phyloP scores from a whole-genome alignment of 2,113 vertebrate genomes.

The Vombatus ursinus region DNA sequence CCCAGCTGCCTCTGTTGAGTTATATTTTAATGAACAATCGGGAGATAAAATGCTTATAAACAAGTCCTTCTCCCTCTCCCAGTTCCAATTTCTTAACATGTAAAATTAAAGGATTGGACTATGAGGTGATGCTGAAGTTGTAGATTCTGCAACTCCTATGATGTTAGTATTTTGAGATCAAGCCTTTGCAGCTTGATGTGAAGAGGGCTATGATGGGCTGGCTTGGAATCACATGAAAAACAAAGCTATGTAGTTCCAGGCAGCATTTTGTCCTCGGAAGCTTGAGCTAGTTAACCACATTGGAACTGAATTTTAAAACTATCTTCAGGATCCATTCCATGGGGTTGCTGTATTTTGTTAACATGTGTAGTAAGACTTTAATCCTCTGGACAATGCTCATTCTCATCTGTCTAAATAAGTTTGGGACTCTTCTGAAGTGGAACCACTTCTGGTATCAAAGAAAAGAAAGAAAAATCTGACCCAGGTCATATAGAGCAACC shows the following conservation, averaged over 20 bases:
- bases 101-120: background rate
- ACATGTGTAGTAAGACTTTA: background rate
- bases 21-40: background rate
- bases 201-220: background rate
- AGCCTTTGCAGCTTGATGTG: background rate
- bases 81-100: background rate
- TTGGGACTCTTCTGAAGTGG: background rate
- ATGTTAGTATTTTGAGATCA: background rate
- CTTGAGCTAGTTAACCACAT: background rate
- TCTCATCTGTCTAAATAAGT: background rate
- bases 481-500: background rate
- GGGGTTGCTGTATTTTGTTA: background rate
- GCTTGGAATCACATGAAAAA: background rate
- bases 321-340: background rate
- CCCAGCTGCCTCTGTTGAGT: background rate
- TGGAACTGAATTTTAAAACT: background rate
- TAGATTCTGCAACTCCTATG: background rate
- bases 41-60: background rate
- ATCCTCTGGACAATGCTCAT: background rate
- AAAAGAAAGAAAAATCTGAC: background rate
- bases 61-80: background rate
- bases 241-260: background rate
- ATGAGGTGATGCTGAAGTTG: background rate
- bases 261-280: background rate
- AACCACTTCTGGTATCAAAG: background rate